phyloP scores from a whole-genome alignment of 2,113 vertebrate species.

The Lagopus muta region DNA sequence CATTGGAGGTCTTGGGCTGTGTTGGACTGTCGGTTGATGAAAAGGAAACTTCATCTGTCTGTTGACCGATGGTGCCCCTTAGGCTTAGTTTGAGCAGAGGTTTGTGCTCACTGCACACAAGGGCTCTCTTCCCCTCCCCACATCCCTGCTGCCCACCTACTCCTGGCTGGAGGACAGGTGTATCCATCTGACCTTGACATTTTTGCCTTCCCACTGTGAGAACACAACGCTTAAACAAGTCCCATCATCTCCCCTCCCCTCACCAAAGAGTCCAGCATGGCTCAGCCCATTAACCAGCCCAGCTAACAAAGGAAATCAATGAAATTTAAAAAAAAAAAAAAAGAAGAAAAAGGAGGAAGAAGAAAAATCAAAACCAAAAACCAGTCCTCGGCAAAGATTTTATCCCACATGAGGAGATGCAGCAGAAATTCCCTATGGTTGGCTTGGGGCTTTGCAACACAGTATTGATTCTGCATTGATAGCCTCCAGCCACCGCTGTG shows the following conservation, averaged over 20 bases:
- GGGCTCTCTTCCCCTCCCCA: background rate
- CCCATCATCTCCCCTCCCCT: background rate
- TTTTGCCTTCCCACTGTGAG: background rate
- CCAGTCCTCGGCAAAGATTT: background rate
- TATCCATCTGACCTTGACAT: background rate
- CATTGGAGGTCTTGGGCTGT: background rate
- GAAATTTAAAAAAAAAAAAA: background rate
- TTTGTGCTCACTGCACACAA: background rate
- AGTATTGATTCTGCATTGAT: background rate
- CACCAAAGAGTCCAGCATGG: background rate
- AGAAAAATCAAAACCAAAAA: background rate
- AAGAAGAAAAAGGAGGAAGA: background rate
- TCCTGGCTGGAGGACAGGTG: background rate
- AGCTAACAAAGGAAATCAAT: slow-evolving; percentile 42
- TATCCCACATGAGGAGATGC: background rate
- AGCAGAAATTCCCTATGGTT: background rate
- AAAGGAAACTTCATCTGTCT: background rate
- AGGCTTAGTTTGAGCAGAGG: background rate
- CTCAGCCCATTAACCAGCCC: background rate
- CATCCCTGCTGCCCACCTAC: background rate
- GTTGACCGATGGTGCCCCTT: slow-evolving; percentile 24
- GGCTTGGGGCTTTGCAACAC: background rate
- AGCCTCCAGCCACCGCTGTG: background rate
- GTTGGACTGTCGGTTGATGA: background rate
- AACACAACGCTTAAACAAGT: background rate